A percentile compares a stretch with the other conserved stretches of the same genome.
phyloP scores from a whole-genome alignment of 2,888 invertebrate species.

The Nowickia ferox region DNA sequence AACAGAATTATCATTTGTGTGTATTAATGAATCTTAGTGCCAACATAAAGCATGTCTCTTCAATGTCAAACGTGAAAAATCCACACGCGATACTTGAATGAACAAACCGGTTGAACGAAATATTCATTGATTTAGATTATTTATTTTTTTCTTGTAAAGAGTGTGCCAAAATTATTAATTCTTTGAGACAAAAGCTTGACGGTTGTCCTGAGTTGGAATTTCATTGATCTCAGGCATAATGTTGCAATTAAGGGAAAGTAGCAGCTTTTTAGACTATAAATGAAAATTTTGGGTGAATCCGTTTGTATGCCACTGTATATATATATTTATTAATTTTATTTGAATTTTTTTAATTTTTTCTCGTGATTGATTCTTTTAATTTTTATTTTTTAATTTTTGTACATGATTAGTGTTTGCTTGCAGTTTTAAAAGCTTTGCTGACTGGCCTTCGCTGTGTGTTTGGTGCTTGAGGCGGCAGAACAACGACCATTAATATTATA shows the following conservation, averaged over 20 bases:
- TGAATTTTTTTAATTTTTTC: neutral
- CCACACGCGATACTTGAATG: slow-evolving; percentile 26
- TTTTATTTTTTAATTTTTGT: neutral
- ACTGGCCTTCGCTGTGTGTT: neutral
- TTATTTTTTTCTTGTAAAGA: neutral
- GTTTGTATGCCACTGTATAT: too few species aligned
- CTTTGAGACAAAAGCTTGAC: too few species aligned
- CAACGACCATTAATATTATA: slow-evolving; percentile 44
- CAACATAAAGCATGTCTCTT: neutral
- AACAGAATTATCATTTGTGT: slow-evolving; percentile 14
- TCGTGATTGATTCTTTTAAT: neutral
- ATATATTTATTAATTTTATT: neutral
- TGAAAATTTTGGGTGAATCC: too few species aligned
- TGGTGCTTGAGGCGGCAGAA: neutral
- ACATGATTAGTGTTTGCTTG: neutral
- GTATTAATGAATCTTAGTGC: neutral
- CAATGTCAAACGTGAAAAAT: slow-evolving; percentile 48
- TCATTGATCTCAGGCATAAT: too few species aligned
- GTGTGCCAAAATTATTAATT: too few species aligned
- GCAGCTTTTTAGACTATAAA: too few species aligned
- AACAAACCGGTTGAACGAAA: slow-evolving; percentile 46
- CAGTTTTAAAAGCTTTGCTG: slow-evolving; percentile 69
- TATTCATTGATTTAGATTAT: slow-evolving; percentile 1
- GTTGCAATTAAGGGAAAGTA: too few species aligned
- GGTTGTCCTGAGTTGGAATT: too few species aligned